Conservation (phyloP, 2,888 invertebrate species). For the Calliopum simillimum region DNA sequence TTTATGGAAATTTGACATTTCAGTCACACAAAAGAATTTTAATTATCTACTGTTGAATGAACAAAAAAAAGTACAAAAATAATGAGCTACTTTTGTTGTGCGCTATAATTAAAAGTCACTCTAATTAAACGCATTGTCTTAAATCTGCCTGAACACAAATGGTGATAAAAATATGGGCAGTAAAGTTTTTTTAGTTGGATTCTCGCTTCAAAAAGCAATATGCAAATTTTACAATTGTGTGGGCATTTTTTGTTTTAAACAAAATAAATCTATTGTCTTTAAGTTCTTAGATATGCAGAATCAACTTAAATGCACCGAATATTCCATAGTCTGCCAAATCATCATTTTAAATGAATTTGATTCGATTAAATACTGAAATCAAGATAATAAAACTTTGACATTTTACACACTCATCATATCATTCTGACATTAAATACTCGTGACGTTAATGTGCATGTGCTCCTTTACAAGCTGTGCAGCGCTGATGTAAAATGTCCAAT, state of each 20-base stretch:
- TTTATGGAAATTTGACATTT: neutral
- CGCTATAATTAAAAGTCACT: conserved; percentile 11
- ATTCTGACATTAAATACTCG: too few species aligned
- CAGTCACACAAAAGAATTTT: neutral
- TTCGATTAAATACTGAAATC: neutral
- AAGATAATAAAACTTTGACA: conserved; percentile 7
- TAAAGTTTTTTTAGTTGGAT: neutral
- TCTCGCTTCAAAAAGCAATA: too few species aligned
- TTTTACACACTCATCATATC: neutral
- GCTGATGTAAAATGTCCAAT: neutral
- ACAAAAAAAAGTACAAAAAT: neutral
- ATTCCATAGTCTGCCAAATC: neutral
- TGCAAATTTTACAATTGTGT: too few species aligned
- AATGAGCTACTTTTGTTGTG: conserved; percentile 1
- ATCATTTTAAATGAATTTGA: conserved; percentile 11
- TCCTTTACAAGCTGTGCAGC: too few species aligned
- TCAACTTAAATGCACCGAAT: too few species aligned
- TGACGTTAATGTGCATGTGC: too few species aligned
- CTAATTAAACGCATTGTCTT: conserved; percentile 16
- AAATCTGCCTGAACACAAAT: neutral
- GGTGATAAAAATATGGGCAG: neutral
- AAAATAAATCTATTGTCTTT: too few species aligned
- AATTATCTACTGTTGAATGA: too few species aligned
- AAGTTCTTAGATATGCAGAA: too few species aligned
- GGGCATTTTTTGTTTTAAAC: too few species aligned